Percentiles rank a stretch among this genome's conserved stretches.
Evolutionary conservation across 2,113 vertebrate species (phyloP).

Genomic region (Stercorarius parasiticus): DNA sequence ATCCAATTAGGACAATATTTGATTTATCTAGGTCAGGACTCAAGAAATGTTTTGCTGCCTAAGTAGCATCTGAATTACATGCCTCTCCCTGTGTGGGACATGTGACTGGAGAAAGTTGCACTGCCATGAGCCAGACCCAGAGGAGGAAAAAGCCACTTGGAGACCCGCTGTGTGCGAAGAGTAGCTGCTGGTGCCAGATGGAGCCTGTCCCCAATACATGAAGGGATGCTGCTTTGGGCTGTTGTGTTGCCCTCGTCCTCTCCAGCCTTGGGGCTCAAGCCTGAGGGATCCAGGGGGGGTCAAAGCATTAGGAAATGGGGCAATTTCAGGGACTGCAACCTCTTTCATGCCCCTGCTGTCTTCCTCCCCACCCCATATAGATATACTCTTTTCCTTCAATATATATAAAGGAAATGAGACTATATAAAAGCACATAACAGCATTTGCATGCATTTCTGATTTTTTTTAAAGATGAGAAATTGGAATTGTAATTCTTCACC

Average conservation of each 20-base stretch:
- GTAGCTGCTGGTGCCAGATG: not conserved
- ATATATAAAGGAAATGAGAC: not conserved
- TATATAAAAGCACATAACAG: not conserved
- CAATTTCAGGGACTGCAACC: not conserved
- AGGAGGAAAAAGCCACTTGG: not conserved
- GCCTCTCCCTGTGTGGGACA: not conserved
- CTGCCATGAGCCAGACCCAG: not conserved
- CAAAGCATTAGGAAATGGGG: not conserved
- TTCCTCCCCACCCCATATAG: accelerated
- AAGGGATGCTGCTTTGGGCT: not conserved
- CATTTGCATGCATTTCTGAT: not conserved
- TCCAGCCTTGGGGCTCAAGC: not conserved
- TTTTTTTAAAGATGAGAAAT: not conserved
- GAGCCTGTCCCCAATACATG: accelerated
- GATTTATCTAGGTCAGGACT: constrained; percentile 56
- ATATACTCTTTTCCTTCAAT: no score
- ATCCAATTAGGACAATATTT: constrained; percentile 40
- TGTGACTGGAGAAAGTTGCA: not conserved
- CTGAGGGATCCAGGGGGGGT: no score
- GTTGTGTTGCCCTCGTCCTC: accelerated
- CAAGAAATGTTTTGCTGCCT: not conserved
- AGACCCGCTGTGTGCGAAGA: not conserved
- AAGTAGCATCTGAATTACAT: not conserved
- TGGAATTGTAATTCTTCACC: not conserved
- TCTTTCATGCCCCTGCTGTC: not conserved